Conservation (phyloP, 2,888 invertebrate species). For the Hymenopus coronatus region DNA sequence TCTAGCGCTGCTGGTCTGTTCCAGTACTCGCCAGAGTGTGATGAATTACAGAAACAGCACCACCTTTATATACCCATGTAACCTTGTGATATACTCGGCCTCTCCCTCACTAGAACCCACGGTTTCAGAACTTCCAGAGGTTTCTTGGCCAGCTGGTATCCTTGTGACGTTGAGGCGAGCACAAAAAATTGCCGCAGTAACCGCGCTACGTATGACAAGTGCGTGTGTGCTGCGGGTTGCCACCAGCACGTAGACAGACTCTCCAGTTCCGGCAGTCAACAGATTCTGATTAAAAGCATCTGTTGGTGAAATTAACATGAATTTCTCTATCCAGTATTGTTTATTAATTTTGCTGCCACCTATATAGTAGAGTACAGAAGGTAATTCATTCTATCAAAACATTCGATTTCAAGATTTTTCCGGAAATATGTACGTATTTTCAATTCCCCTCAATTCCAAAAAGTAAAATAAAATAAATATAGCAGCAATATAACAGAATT, state of each 20-base stretch:
- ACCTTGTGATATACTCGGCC: background rate
- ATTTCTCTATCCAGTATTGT: no score
- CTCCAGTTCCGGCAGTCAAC: background rate
- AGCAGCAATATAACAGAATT: no score
- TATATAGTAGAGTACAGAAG: no score
- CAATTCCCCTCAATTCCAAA: no score
- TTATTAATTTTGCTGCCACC: no score
- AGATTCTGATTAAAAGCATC: no score
- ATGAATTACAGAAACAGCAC: background rate
- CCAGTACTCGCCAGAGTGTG: slow-evolving; percentile 27
- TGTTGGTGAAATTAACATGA: no score
- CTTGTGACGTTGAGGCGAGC: background rate
- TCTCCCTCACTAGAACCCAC: background rate
- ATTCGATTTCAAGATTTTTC: no score
- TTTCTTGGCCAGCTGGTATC: background rate
- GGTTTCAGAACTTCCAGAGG: background rate
- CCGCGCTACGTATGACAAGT: background rate
- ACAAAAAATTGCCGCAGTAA: background rate
- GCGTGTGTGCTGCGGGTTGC: background rate
- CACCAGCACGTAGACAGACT: background rate
- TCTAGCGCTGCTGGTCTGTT: slow-evolving; percentile 27
- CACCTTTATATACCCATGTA: background rate
- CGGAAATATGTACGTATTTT: no score
- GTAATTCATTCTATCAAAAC: no score
- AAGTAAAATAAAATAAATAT: no score